Base-by-base conservation (phyloP, 2,113 vertebrate species). In the Macheiramphus alcinus region DNA sequence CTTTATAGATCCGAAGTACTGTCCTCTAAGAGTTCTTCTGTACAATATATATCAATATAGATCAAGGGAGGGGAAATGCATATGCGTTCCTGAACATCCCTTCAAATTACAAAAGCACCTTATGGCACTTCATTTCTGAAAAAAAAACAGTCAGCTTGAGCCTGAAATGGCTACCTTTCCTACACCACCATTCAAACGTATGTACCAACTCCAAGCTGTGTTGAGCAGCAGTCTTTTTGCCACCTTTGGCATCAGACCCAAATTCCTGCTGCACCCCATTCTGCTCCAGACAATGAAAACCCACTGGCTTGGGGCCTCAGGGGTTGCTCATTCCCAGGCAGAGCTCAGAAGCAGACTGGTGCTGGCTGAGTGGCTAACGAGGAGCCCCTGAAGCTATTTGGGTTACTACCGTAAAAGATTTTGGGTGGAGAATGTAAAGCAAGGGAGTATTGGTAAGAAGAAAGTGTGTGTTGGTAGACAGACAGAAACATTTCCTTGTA, bases 401-500 rank as follows among this genome's bases (percentile, higher is more conserved):
- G 21, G 40, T 75, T 81, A 76, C 26, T 84, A 72, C 34, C 19
- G 21, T 47, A n/a, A 79, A 86, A 61, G 48, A 91, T 79, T 87
- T 62, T 68, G 38, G n/a, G 31, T 47, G 62, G 40, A 85, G 43
- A 91, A 75, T 9, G 45, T 20, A 73, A 71, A 75, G 43, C 43
- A 61, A 83, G 58, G 16, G 47, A 67, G 43, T 27, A 59, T 38
- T 65, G 80, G 29, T 61, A 42, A 80, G 66, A 66, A 68, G 66
- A 38, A 71, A 61, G 43, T 5, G 36, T 43, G 70, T 91, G 62
- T 58, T 89, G 36, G 76, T 82, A 75, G 68, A 36, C 31, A 56
- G 86, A 48, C 1, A 72, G 68, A 81, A 96, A 87, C 87, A 56
- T 95, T 93, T 36, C 97, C 95, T 93, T 95, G 70, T 95, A 96